Conservation (phyloP, 1,140 invertebrate species). For the Ceratosolen solmsi region DNA sequence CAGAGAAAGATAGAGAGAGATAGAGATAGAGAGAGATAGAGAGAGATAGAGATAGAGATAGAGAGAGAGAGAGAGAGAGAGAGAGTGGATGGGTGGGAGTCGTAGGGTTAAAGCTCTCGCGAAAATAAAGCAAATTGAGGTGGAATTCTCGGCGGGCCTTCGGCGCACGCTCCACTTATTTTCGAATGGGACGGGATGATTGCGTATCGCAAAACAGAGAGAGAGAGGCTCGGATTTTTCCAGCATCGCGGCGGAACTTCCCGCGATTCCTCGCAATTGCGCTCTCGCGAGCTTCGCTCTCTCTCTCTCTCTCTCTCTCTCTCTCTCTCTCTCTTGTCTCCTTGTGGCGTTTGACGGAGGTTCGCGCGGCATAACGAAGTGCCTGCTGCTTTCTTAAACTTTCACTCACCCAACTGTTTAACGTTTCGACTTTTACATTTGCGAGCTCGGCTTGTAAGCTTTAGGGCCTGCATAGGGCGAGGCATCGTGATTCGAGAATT, state of each 20-base stretch:
- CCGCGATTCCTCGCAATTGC: background rate
- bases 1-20: no score
- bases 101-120: no score
- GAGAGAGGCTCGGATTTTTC: background rate
- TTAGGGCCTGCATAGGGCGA: no score
- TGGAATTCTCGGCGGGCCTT: background rate
- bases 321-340: background rate
- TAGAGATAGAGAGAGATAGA: no score
- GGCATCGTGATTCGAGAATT: no score
- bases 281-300: background rate
- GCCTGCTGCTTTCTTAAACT: background rate
- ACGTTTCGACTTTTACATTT: no score
- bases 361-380: background rate
- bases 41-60: background rate
- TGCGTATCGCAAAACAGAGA: background rate
- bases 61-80: no score
- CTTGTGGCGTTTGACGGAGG: no score
- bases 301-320: background rate
- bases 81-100: no score
- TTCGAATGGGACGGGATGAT: background rate
- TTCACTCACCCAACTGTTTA: no score
- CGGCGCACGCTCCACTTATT: background rate
- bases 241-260: background rate
- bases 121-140: slow-evolving; percentile 6
- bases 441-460: no score